A percentile compares a stretch with the other conserved stretches of the same genome.
These are phyloP conservation scores for Embiotoca jacksoni DNA, from an alignment of 2,113 vertebrate genomes.

Conservation along the genomic window DNA sequence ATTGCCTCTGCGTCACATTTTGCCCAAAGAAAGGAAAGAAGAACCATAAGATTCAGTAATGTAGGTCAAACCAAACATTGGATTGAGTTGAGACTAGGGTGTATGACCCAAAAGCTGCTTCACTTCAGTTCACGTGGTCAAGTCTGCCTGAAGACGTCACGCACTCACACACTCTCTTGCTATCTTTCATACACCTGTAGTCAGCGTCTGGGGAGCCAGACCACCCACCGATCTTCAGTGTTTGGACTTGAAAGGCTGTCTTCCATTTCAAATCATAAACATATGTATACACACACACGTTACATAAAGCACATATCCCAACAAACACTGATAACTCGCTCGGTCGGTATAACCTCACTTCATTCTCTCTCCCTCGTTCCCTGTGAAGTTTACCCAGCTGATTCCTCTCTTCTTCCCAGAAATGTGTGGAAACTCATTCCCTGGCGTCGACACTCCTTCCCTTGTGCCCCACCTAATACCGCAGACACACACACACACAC, in stretches of 20 bases:
- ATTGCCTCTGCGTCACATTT: no score
- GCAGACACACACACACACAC: constrained; percentile 12
- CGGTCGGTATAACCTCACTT: not conserved
- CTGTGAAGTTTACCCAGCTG: constrained; percentile 73
- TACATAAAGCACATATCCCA: constrained; percentile 9
- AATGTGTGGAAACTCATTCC: constrained; percentile 61
- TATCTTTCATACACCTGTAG: constrained; percentile 20
- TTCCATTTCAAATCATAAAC: constrained; percentile 61
- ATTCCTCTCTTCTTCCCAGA: constrained; percentile 65
- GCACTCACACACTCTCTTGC: constrained; percentile 2
- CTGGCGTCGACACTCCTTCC: constrained; percentile 56
- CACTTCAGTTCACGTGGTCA: not conserved
- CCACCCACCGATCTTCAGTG: constrained; percentile 61
- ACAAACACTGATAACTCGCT: constrained; percentile 23
- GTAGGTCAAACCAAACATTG: not conserved
- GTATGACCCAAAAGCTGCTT: not conserved
- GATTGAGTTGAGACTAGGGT: not conserved
- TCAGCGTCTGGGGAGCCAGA: constrained; percentile 28
- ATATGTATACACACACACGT: constrained; percentile 13
- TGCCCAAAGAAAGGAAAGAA: no score
- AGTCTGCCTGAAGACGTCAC: not conserved
- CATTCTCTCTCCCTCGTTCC: not conserved
- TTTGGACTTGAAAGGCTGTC: constrained; percentile 67
- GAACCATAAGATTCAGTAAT: no score
- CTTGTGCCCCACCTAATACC: constrained; percentile 46